These are phyloP conservation scores for Calameuta filiformis DNA, from an alignment of 2,888 invertebrate species.

Conservation along the genomic window DNA sequence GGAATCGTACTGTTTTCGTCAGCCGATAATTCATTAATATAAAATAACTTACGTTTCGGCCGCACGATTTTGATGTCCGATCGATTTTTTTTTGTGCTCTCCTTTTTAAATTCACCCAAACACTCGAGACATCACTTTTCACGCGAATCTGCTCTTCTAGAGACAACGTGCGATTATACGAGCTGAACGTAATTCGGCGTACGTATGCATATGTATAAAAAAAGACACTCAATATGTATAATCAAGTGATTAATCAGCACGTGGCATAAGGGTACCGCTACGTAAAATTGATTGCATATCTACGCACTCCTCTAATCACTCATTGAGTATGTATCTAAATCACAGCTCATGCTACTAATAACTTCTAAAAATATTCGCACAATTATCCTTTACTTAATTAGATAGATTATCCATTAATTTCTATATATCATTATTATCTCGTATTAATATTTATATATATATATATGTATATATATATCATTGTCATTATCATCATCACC, in stretches of 20 bases:
- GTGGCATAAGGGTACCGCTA: too few relatives aligned
- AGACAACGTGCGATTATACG: neutral
- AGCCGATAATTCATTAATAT: too few relatives aligned
- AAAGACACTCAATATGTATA: neutral
- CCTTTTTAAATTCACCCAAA: too few relatives aligned
- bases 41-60: too few relatives aligned
- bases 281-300: conserved; percentile 2
- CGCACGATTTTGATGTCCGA: too few relatives aligned
- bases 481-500: neutral
- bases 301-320: conserved; percentile 43
- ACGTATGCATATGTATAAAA: neutral
- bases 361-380: conserved; percentile 31
- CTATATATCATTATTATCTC: conserved; percentile 1
- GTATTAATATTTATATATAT: conserved; percentile 25
- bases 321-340: conserved; percentile 65
- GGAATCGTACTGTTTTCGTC: too few relatives aligned
- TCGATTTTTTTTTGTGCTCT: too few relatives aligned
- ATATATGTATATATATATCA: conserved; percentile 1
- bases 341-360: conserved; percentile 66
- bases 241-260: too few relatives aligned
- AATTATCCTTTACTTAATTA: conserved; percentile 1
- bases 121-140: too few relatives aligned
- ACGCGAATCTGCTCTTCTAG: neutral
- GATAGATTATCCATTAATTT: conserved; percentile 27
- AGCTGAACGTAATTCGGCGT: neutral